phyloP scores from a whole-genome alignment of 1,140 invertebrate genomes.

The Venturia canescens region DNA sequence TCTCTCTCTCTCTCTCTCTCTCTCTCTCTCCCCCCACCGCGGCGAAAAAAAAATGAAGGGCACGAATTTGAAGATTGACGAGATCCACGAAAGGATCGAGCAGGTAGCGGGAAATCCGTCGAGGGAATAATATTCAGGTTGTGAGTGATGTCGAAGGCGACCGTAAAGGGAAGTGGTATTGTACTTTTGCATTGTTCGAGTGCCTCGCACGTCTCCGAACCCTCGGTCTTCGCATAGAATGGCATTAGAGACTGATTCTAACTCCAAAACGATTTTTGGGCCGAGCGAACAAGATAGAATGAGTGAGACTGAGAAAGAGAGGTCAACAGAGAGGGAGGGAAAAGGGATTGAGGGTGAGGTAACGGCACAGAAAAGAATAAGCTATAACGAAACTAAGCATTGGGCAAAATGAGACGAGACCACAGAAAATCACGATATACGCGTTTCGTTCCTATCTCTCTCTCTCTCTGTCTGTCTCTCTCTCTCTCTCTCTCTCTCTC shows the following conservation, averaged over 20 bases:
- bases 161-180: constrained; percentile 53
- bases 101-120: constrained; percentile 53
- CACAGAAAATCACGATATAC: constrained; percentile 52
- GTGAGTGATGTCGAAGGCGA: constrained; percentile 33
- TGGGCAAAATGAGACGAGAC: constrained; percentile 35
- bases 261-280: constrained; percentile 59
- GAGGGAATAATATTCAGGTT: constrained; percentile 57
- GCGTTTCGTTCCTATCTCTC: constrained; percentile 50
- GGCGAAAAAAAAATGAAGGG: constrained; percentile 41
- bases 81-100: constrained; percentile 27
- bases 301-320: constrained; percentile 33
- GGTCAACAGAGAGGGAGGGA: constrained; percentile 25
- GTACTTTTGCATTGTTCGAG: constrained; percentile 56
- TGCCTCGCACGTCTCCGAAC: constrained; percentile 22
- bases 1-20: neutral
- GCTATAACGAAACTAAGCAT: constrained; percentile 41
- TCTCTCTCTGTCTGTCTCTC: constrained; percentile 5
- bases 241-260: constrained; percentile 61
- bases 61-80: constrained; percentile 47
- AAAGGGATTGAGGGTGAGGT: constrained; percentile 11
- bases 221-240: constrained; percentile 45
- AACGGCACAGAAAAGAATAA: constrained; percentile 8
- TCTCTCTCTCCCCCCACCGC: neutral
- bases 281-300: constrained; percentile 38
- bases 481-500: constrained; percentile 10